Conservation (phyloP, 2,888 invertebrate species). For the Petrolisthes manimaculis region DNA sequence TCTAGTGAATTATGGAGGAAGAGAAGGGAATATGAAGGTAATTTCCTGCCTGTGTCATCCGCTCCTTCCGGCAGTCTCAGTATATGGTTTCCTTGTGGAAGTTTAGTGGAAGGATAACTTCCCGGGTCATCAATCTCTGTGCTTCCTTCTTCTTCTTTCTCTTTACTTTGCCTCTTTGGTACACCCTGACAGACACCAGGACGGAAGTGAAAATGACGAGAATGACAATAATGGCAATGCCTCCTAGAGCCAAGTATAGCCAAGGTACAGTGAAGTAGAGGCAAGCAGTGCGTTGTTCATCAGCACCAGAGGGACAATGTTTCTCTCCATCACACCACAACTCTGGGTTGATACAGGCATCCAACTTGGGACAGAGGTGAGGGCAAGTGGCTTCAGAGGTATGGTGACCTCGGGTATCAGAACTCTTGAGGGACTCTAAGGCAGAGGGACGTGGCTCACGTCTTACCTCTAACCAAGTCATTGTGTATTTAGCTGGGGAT, state of each 20-base stretch:
- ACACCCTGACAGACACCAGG: conserved; percentile 51
- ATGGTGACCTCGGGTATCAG: conserved; percentile 39
- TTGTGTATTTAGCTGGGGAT: conserved; percentile 79
- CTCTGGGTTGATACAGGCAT: conserved; percentile 79
- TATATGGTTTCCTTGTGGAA: conserved; percentile 55
- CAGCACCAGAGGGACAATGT: conserved; percentile 85
- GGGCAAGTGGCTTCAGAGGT: conserved; percentile 66
- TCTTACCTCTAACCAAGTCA: conserved; percentile 84
- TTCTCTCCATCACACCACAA: conserved; percentile 85
- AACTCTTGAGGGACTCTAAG: conserved; percentile 68
- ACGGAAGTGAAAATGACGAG: conserved; percentile 49
- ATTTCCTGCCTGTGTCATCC: conserved; percentile 25
- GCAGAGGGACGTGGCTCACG: conserved; percentile 70
- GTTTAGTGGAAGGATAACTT: conserved; percentile 61
- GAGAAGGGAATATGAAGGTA: background rate
- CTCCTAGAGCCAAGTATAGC: conserved; percentile 58
- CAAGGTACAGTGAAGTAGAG: conserved; percentile 57
- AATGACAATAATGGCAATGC: conserved; percentile 37
- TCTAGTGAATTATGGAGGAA: conserved; percentile 10
- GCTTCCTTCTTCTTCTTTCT: conserved; percentile 62
- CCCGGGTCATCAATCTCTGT: conserved; percentile 61
- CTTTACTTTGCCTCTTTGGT: conserved; percentile 56
- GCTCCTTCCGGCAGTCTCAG: conserved; percentile 26
- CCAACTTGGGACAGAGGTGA: conserved; percentile 64
- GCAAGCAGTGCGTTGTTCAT: conserved; percentile 72